These are phyloP conservation scores for Crypturellus tataupa DNA, from an alignment of 2,797 vertebrate genomes.

Conservation along the genomic window DNA sequence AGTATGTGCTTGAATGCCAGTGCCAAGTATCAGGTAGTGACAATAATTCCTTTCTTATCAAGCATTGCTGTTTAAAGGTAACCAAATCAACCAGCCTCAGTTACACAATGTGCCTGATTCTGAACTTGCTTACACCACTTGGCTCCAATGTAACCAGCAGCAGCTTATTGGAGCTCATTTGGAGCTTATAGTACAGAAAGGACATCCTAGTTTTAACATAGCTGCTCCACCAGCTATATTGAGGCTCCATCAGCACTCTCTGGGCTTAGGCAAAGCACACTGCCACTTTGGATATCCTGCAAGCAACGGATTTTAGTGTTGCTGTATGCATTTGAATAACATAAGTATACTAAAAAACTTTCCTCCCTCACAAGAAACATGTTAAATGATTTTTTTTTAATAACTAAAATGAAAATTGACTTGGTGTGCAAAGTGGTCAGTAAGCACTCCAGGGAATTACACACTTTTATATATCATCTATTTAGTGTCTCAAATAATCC, in stretches of 20 bases:
- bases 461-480: not conserved
- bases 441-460: not conserved
- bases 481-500: not conserved
- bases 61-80: conserved; percentile 2
- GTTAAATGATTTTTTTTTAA: not conserved
- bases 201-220: not conserved
- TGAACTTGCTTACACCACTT: not conserved
- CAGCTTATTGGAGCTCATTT: not conserved
- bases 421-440: not conserved
- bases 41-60: conserved; percentile 35
- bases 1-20: not conserved
- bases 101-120: fast-evolving
- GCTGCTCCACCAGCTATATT: too few species aligned
- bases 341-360: conserved; percentile 19
- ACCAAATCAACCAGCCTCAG: not conserved
- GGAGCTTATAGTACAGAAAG: not conserved
- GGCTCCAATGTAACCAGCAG: not conserved
- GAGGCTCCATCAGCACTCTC: not conserved
- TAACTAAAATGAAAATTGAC: conserved; percentile 9
- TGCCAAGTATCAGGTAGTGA: conserved; percentile 3
- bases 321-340: not conserved
- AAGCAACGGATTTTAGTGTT: not conserved
- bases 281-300: not conserved
- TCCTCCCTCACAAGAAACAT: not conserved
- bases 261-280: not conserved